A percentile compares a stretch with the other conserved stretches of the same genome.
Evolutionary conservation across 2,113 vertebrate species (phyloP).

Genomic region (Jacana jacana): DNA sequence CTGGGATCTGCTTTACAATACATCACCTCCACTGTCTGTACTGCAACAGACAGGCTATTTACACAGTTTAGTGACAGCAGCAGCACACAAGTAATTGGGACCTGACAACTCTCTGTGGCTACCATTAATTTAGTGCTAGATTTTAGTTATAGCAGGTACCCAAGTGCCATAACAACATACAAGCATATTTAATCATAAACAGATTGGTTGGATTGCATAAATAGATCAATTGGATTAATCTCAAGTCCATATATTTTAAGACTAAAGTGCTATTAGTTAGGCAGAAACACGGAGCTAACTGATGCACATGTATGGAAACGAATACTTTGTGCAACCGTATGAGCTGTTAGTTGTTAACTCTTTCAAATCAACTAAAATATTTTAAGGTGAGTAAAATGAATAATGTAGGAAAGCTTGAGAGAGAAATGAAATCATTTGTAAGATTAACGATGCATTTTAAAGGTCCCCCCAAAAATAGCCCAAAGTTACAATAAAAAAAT

Average conservation of each 20-base stretch:
- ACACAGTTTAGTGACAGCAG: not conserved
- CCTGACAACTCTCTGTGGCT: not conserved
- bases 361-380: not conserved
- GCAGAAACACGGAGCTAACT: not conserved
- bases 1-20: not conserved
- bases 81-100: not conserved
- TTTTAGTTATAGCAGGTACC: conserved; percentile 1
- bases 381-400: not conserved
- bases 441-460: not conserved
- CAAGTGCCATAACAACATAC: not conserved
- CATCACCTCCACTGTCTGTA: not conserved
- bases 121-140: conserved; percentile 14
- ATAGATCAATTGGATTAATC: not conserved
- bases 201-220: not conserved
- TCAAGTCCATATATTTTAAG: conserved; percentile 4
- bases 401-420: not conserved
- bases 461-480: not conserved
- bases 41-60: not conserved
- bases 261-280: not conserved
- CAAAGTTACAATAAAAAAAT: not conserved
- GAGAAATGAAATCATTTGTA: not conserved
- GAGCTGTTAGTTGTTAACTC: not conserved
- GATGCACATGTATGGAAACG: not conserved
- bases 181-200: not conserved
- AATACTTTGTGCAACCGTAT: not conserved